These are phyloP conservation scores for Dicerorhinus sumatrensis DNA, from an alignment of 2,113 vertebrate species.

Conservation along the genomic window DNA sequence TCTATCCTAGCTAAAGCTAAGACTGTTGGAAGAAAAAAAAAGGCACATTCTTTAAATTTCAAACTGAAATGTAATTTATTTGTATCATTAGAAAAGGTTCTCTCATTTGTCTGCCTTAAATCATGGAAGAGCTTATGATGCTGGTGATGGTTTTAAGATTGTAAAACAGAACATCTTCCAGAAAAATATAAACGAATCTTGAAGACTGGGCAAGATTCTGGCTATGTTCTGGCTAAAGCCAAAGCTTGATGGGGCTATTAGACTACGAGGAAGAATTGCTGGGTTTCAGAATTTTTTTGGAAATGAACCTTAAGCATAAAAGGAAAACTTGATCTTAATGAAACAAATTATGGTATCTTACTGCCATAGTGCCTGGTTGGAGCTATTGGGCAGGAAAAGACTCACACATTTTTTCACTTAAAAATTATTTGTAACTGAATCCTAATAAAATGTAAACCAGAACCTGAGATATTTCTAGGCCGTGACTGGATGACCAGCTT, in stretches of 20 bases:
- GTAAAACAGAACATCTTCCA: not conserved
- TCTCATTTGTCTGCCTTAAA: not conserved
- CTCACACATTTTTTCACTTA: not conserved
- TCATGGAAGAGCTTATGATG: not conserved
- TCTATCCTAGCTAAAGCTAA: not conserved
- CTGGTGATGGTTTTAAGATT: not conserved
- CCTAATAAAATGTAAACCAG: not conserved
- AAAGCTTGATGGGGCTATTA: not conserved
- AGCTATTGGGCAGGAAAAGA: not conserved
- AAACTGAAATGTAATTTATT: not conserved
- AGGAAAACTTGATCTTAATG: not conserved
- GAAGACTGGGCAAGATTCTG: not conserved
- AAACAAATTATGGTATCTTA: not conserved
- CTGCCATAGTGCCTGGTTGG: not conserved
- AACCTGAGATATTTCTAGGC: not conserved
- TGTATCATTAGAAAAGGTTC: not conserved
- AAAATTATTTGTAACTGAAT: not conserved
- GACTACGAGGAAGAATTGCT: not conserved
- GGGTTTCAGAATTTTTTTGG: not conserved
- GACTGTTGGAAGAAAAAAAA: not conserved
- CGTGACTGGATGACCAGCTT: not conserved
- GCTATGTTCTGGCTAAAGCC: not conserved
- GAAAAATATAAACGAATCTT: not conserved
- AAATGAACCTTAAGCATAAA: not conserved
- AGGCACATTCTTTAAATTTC: constrained; percentile 22